These are phyloP conservation scores for Sinotaia quadrata DNA, from an alignment of 2,888 invertebrate genomes.

Conservation along the genomic window DNA sequence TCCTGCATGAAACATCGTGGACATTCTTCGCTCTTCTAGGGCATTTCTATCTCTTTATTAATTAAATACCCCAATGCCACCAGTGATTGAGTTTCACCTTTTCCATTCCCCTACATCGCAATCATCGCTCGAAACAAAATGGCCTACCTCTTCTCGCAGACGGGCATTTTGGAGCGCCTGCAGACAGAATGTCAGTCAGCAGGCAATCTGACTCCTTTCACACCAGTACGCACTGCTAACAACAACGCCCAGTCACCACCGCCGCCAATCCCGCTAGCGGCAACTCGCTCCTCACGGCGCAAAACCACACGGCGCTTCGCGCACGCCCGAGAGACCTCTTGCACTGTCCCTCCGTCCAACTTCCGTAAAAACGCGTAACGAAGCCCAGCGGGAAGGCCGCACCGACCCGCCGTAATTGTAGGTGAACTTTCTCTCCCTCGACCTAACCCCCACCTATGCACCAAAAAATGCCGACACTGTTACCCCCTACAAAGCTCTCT, in stretches of 20 bases:
- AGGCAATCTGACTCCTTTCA: slow-evolving; percentile 26
- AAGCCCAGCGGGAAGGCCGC: slow-evolving; percentile 30
- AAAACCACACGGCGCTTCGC: slow-evolving; percentile 27
- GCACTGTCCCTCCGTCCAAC: slow-evolving; percentile 25
- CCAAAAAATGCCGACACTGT: background rate
- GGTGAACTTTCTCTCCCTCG: slow-evolving; percentile 12
- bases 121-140: slow-evolving; percentile 27
- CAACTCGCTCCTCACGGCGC: slow-evolving; percentile 27
- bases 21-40: too few species aligned
- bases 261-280: slow-evolving; percentile 26
- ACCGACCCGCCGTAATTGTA: slow-evolving; percentile 22
- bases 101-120: background rate
- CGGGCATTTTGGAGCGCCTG: slow-evolving; percentile 26
- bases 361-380: slow-evolving; percentile 29
- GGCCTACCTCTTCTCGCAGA: slow-evolving; percentile 28
- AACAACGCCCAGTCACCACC: slow-evolving; percentile 29
- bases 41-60: too few species aligned
- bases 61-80: too few species aligned
- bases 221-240: slow-evolving; percentile 26
- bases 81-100: background rate
- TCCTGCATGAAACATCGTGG: too few species aligned
- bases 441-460: slow-evolving; percentile 12
- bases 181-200: slow-evolving; percentile 19
- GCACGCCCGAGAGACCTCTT: slow-evolving; percentile 24
- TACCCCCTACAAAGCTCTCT: slow-evolving; percentile 12